These are phyloP conservation scores for Eptatretus atami DNA, from an alignment of 2,797 vertebrate genomes.

Conservation along the genomic window DNA sequence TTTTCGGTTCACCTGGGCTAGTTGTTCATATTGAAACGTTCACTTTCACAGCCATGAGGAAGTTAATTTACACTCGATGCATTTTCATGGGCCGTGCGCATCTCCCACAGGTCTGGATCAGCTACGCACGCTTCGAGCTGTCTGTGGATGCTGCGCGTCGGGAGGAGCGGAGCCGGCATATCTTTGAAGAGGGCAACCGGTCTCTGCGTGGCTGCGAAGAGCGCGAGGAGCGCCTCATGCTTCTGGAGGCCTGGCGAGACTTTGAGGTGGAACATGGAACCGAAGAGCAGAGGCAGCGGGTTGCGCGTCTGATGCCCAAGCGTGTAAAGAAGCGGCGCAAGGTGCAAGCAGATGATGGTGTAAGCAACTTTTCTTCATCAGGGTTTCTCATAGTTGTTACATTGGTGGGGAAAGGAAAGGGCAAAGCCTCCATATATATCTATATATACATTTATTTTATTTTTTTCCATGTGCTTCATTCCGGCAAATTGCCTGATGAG, in stretches of 20 bases:
- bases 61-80: no score
- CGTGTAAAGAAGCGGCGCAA: slow-evolving; percentile 97
- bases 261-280: slow-evolving; percentile 58
- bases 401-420: no score
- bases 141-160: slow-evolving; percentile 28
- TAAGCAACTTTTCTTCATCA: slow-evolving; percentile 16
- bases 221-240: slow-evolving; percentile 79
- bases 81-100: no score
- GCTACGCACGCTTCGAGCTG: slow-evolving; percentile 65
- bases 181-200: slow-evolving; percentile 79
- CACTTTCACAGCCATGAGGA: no score
- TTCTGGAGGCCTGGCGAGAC: slow-evolving; percentile 58
- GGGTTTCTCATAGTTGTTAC: neutral
- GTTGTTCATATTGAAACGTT: no score
- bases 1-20: no score
- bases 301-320: slow-evolving; percentile 61
- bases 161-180: slow-evolving; percentile 33
- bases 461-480: no score
- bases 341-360: slow-evolving; percentile 82
- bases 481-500: no score
- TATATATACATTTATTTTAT: no score
- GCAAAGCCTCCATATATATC: no score
- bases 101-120: slow-evolving; percentile 56
- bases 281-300: slow-evolving; percentile 22
- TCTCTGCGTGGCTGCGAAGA: slow-evolving; percentile 64